Conservation (phyloP, 2,888 invertebrate genomes). For the Eilema sororculum region DNA sequence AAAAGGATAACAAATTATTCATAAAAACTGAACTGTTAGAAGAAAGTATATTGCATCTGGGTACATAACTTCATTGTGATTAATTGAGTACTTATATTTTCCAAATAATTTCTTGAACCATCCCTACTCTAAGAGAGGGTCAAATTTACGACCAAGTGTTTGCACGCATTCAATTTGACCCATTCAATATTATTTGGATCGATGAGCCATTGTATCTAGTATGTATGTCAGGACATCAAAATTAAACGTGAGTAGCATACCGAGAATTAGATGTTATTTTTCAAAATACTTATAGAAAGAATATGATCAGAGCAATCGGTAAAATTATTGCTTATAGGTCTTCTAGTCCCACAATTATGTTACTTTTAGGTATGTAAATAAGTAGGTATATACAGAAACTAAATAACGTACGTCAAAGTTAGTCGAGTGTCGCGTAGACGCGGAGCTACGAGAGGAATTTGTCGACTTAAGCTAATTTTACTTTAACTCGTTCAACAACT, state of each 20-base stretch:
- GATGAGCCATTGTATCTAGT: not conserved
- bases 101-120: too few species aligned
- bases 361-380: slow-evolving; percentile 8
- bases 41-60: too few species aligned
- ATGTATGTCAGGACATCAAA: not conserved
- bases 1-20: too few species aligned
- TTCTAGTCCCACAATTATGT: not conserved
- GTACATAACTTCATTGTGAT: too few species aligned
- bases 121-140: too few species aligned
- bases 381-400: slow-evolving; percentile 17
- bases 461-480: slow-evolving; percentile 62
- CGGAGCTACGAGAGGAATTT: slow-evolving; percentile 76
- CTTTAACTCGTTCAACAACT: slow-evolving; percentile 76
- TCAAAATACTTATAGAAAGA: too few species aligned
- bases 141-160: not conserved
- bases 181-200: slow-evolving; percentile 14
- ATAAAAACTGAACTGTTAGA: too few species aligned
- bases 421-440: slow-evolving; percentile 64
- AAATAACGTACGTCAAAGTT: slow-evolving; percentile 54
- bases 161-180: slow-evolving; percentile 14
- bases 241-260: too few species aligned
- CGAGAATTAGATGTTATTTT: too few species aligned
- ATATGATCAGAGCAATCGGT: too few species aligned
- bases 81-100: too few species aligned
- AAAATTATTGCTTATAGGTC: too few species aligned